Base-by-base conservation (phyloP, 1,140 invertebrate genomes). In the Bombus soroeensis region DNA sequence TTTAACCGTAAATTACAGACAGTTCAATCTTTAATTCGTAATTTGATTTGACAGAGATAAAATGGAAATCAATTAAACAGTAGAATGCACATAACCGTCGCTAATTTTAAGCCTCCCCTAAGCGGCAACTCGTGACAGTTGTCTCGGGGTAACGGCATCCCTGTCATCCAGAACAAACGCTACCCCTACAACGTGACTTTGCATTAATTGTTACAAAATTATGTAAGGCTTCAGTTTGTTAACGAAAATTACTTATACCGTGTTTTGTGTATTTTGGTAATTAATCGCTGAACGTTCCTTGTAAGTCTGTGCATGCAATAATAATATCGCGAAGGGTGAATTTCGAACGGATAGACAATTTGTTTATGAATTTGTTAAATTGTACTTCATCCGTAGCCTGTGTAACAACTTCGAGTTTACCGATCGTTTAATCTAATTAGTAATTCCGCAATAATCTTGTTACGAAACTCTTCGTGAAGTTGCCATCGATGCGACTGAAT, bases 151-250 rank as follows among this genome's bases (percentile, higher is more conserved):
- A 68, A 79, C 39, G 32, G 66, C 76, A 39, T 85, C 43, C 70
- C 85, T 66, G 71, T 85, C 74, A 81, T 66, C 34, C 53, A 32
- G 34, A 41, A 57, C 37, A 80, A 90, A 64, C 72, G 34, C 73
- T 71, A 82, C 78, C 83, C 81, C 70, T 68, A 57, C 86, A 88
- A 92, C 91, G 91, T 93, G 87, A 89, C 85, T 88, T 77, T 62
- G 91, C 87, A 93, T 92, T 88, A 92, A 93, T 92, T 90, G 84
- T 80, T 78, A 57, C 74, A 86, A 86, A 81, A 90, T 92, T 88
- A 88, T 83, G 72, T 87, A 89, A 85, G 85, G 81, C 77, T 76
- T 53, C 53, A 70, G 75, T 75, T 37, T 85, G 70, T 86, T 91
- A 88, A 53, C 43, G 72, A 43, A 76, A 83, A 64, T 72, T 77